phyloP scores from a whole-genome alignment of 2,113 vertebrate species.

The Motacilla alba region DNA sequence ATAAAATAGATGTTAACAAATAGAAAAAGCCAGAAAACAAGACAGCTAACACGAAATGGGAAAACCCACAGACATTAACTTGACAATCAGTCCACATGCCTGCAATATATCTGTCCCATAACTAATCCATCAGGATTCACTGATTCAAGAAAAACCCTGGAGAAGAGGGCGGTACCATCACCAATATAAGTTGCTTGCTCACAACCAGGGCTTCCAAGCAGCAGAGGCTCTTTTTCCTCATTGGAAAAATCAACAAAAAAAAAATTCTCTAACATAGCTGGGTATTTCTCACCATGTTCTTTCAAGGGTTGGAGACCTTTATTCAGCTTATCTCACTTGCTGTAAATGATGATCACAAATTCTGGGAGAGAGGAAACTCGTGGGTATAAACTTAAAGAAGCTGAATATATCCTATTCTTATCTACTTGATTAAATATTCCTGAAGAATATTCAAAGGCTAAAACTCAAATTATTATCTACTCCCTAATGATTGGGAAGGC shows the following conservation, averaged over 20 bases:
- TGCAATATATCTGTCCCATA: background rate
- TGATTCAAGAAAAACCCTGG: background rate
- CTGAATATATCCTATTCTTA: background rate
- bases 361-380: background rate
- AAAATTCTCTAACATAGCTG: background rate
- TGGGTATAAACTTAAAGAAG: background rate
- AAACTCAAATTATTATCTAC: background rate
- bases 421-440: background rate
- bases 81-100: background rate
- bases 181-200: rapidly evolving
- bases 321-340: background rate
- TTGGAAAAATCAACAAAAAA: background rate
- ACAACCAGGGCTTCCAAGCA: background rate
- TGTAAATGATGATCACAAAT: background rate
- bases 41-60: background rate
- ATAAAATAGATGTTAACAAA: background rate
- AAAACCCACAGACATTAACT: background rate
- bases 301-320: background rate
- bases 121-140: background rate
- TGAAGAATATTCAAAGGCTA: background rate
- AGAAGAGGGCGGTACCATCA: background rate
- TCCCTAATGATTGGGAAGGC: background rate
- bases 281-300: background rate
- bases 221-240: background rate
- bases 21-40: background rate